phyloP scores from a whole-genome alignment of 1,140 invertebrate genomes.

The Papilio xuthus region DNA sequence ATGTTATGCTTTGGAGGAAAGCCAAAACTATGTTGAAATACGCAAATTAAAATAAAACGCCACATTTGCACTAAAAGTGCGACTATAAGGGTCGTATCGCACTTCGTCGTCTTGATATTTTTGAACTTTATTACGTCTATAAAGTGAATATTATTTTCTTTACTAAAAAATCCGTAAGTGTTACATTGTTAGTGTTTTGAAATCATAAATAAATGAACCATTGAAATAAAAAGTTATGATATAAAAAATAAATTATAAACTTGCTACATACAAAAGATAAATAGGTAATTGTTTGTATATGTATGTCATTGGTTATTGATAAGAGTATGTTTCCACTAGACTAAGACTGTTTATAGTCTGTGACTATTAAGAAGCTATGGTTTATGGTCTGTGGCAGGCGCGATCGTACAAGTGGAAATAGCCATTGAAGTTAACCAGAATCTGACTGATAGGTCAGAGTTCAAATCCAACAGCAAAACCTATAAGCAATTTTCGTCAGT shows the following conservation, averaged over 20 bases:
- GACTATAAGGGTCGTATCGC: neutral
- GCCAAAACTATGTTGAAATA: slow-evolving; percentile 19
- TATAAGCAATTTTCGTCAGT: neutral
- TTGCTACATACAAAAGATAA: no score
- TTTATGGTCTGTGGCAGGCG: neutral
- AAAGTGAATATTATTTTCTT: neutral
- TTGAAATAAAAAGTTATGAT: no score
- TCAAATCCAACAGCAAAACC: neutral
- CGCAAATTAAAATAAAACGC: slow-evolving; percentile 24
- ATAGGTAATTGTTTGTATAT: no score
- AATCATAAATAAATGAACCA: no score
- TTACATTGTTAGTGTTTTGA: no score
- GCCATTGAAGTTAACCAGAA: no score
- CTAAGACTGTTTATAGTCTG: no score
- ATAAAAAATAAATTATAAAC: no score
- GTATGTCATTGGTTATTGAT: no score
- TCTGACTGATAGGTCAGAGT: neutral
- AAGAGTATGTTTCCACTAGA: no score
- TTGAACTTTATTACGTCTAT: neutral
- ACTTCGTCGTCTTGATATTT: neutral
- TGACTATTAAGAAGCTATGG: no score
- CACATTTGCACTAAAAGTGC: neutral
- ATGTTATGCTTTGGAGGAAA: slow-evolving; percentile 7
- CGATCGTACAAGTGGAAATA: neutral
- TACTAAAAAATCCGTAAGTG: neutral